Evolutionary conservation across 2,888 invertebrate genomes (phyloP), one percentile per base, ranked within the genome.

Genomic region (Drosophila pseudotakahashii): DNA sequence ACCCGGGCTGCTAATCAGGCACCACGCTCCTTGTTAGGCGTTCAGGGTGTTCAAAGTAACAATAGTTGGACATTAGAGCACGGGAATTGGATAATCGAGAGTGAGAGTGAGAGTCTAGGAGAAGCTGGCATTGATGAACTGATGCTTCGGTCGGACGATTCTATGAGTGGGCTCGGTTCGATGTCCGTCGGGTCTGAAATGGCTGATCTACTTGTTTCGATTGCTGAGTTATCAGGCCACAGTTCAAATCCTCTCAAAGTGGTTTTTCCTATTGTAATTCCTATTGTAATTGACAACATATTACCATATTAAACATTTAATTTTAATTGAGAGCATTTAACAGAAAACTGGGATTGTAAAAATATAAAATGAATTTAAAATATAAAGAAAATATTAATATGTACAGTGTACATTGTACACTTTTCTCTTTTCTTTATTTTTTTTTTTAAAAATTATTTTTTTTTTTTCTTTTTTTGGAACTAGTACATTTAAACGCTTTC

Each of bases 61-160:
- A 76, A 73, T 70, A 81, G 36, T 44, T 81, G 69, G 78, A 73
- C 66, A 80, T 88, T 83, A 83, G 78, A 86, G 86, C 82, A 45
- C 53, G 75, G 85, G 85, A 88, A 39, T 68, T 53, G 66, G 39
- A 59, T 54, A 30, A 30, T 45, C 30, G 50, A 39, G 63, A 41
- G 61, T 39, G 45, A 66, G 34, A 41, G 67, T 73, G 63, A 52
- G 60, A 63, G 59, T 52, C 53, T 58, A 59, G 53, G 41, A 58
- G 52, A 73, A 55, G 51, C 67, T 60, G 51, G 41, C 66, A 44
- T 19, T 36, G 19, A 62, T 63, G 57, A 34, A 47, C 51, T 52
- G 16, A 51, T 52, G 50, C n/a, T 14, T 51, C 37, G 39, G 14
- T 42, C 34, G 19, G 34, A 59, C 16, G 48, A 48, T 48, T 48